Evolutionary conservation across 2,797 vertebrate genomes (phyloP).

Genomic region (Esox masquinongy): DNA sequence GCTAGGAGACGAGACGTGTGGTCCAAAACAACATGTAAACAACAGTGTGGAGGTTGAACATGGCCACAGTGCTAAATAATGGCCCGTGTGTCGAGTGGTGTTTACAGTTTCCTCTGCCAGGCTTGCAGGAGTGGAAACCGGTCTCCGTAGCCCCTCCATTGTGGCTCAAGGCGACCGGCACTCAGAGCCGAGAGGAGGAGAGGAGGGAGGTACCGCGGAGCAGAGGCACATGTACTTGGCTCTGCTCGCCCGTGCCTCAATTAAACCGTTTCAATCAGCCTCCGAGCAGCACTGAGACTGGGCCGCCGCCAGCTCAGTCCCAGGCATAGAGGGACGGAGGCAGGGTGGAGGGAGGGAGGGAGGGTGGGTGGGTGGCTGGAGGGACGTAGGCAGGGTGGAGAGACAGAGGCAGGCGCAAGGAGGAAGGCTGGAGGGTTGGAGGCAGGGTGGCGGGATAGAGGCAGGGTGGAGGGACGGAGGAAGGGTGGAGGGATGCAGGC

Average conservation of each 20-base stretch:
- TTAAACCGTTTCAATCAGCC: constrained; percentile 62
- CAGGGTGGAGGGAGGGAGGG: background rate
- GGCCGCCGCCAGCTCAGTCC: constrained; percentile 44
- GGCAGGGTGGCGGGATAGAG: too few species aligned
- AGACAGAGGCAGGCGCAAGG: too few species aligned
- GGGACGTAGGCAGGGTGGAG: too few species aligned
- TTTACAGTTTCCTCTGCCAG: constrained; percentile 50
- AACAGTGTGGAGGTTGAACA: constrained; percentile 27
- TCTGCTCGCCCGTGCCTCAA: constrained; percentile 41
- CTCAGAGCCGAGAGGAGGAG: constrained; percentile 39
- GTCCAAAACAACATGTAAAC: background rate
- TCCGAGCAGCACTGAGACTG: constrained; percentile 38
- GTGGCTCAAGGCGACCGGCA: constrained; percentile 36
- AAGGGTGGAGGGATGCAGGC: constrained; percentile 19
- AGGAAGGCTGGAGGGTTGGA: too few species aligned
- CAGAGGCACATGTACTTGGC: constrained; percentile 55
- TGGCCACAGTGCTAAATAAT: constrained; percentile 36
- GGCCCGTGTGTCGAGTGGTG: constrained; percentile 45
- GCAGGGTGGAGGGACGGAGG: constrained; percentile 3
- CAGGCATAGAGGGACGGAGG: background rate
- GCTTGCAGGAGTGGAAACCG: constrained; percentile 37
- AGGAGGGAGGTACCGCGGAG: constrained; percentile 33
- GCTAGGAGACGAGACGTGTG: background rate
- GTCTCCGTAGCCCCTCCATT: constrained; percentile 37
- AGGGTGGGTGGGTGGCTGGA: too few species aligned